Base-by-base conservation (phyloP, 2,888 invertebrate genomes). In the Flexamia atlantica region DNA sequence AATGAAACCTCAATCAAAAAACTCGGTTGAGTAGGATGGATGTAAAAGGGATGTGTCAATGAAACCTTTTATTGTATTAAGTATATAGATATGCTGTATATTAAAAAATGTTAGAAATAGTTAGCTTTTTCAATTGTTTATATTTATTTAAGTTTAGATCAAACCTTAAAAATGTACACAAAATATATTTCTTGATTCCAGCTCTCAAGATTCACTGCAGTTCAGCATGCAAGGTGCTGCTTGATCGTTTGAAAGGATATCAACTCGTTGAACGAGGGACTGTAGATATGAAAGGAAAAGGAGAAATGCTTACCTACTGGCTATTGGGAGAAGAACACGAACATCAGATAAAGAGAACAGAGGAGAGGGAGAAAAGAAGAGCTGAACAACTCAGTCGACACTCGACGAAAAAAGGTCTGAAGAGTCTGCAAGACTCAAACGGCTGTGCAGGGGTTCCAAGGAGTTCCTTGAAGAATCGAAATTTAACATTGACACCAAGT, bases 191-290 rank as follows among this genome's bases (percentile, higher is more conserved):
- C 23, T 64, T 84, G 80, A 2, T 87, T 90, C 72, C 91, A 94
- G 96, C 96, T 0, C 89, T 96, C 84, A 95, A 95, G 90, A 96
- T 97, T 85, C 97, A 97, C 91, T 96, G 96, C 90, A 96, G 96
- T 89, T 90, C 92, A 81, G 93, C 95, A 68, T 96, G 95, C 88
- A 94, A 94, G 86, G 89, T 92, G 0, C 89, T 96, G 0, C 90
- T 97, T 12, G 94, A 94, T 85, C 92, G 93, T 85, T 89, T 97
- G 25, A 95, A 95, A 0, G 97, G 97, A 1, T 97, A 97, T 89
- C 91, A 94, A n/a, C 88, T 94, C 4, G 91, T 93, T 81, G 96
- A 96, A 88, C 92, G 97, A 0, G 97, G 97, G 0, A 88, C 95
- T 40, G 93, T 97, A 4, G 91, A 94, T 2, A 95, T 97, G 93